A percentile compares a stretch with the other conserved stretches of the same genome.
phyloP scores from a whole-genome alignment of 2,797 vertebrate species.

The Mycteria americana region DNA sequence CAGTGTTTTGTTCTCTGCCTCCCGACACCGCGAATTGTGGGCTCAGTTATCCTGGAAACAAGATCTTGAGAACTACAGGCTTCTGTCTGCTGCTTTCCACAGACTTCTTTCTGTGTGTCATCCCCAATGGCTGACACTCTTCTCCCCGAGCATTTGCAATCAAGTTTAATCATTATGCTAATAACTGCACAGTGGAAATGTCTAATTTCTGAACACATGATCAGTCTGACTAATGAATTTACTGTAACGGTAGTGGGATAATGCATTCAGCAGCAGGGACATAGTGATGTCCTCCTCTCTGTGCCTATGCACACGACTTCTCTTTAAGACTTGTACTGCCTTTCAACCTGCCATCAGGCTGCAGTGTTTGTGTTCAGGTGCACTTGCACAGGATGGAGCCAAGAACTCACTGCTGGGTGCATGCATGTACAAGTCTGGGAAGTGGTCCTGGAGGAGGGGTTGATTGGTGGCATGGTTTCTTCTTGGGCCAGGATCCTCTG shows the following conservation, averaged over 20 bases:
- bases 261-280: neutral
- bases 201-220: neutral
- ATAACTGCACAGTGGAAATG: neutral
- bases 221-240: neutral
- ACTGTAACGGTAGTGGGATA: neutral
- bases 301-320: neutral
- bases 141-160: neutral
- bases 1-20: neutral
- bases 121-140: neutral
- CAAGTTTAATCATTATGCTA: conserved; percentile 6
- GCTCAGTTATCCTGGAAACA: neutral
- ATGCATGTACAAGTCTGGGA: neutral
- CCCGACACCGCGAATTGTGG: neutral
- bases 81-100: neutral
- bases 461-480: neutral
- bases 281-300: neutral
- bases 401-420: neutral
- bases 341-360: neutral
- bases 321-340: neutral
- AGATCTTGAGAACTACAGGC: neutral
- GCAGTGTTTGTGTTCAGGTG: neutral
- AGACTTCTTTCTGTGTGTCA: neutral
- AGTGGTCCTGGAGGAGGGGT: neutral
- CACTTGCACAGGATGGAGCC: accelerated
- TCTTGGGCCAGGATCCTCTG: neutral